Evolutionary conservation across 2,888 invertebrate species (phyloP), one percentile per base, ranked within the genome.

Genomic region (Lypha dubia): DNA sequence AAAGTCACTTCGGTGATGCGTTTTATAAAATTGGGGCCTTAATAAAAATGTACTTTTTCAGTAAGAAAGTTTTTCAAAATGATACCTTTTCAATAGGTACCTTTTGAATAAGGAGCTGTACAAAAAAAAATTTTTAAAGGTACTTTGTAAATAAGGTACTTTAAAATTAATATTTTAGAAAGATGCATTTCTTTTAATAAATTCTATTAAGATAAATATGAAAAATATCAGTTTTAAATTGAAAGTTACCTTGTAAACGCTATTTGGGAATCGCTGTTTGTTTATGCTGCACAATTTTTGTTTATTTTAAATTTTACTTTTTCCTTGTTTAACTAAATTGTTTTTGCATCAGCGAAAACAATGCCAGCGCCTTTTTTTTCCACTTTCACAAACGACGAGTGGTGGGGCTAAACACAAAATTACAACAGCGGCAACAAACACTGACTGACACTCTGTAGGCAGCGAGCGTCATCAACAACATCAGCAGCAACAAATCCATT

Each of bases 281-380:
- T 53, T 44, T 63, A 46, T 62, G 56, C 28, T 51, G 32, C 62
- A 49, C 28, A 63, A 15, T 58, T 58, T 62, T 68, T 11, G 35
- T 5, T 17, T 32, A 51, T 68, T 60, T 24, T 22, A 41, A 49
- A 28, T 62, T 38, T 67, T 17, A 35, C n/a, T 24, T 79, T 76
- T 71, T 71, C 41, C 46, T 68, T 35, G 15, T 79, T 71, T 63
- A 20, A 17, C 5, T n/a, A 51, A 41, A 41, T 79, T 65, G n/a
- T 51, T 60, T 62, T 68, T 62, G 70, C 75, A 28, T 56, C 44
- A 67, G 49, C 75, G 51, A 80, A 84, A 76, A 80, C 67, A 84
- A 84, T 68, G 71, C 74, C 77, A n/a, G n/a, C n/a, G 73, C 77
- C 68, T 81, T 77, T 79, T 84, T 81, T 84, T 81, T 84, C 81